These are phyloP conservation scores for Lucilia sericata DNA, from an alignment of 1,140 invertebrate genomes.

Conservation along the genomic window DNA sequence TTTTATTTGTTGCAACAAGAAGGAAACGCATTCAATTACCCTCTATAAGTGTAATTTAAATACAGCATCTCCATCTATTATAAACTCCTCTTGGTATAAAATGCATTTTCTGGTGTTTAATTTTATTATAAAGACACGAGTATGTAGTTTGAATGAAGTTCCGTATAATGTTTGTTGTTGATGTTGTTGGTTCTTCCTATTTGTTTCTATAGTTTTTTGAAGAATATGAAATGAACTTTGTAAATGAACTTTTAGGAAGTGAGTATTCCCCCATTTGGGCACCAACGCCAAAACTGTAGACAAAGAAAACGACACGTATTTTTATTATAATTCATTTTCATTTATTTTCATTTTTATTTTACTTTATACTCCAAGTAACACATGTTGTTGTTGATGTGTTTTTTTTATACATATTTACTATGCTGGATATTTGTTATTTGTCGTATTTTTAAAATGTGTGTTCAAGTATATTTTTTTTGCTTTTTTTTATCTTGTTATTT, in stretches of 20 bases:
- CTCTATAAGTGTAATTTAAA: background rate
- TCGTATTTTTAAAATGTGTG: background rate
- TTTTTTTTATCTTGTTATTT: background rate
- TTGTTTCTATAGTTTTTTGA: background rate
- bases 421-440: slow-evolving; percentile 3
- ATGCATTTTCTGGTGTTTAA: too few relatives aligned
- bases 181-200: background rate
- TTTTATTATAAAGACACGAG: too few relatives aligned
- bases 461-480: background rate
- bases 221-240: background rate
- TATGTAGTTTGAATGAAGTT: background rate
- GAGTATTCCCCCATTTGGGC: background rate
- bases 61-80: too few relatives aligned
- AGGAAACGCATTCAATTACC: background rate
- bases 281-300: slow-evolving; percentile 14
- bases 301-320: slow-evolving; percentile 5
- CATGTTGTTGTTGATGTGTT: background rate
- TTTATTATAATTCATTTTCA: slow-evolving; percentile 13
- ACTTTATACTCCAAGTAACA: too few relatives aligned
- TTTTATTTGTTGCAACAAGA: background rate
- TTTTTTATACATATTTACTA: background rate
- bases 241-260: background rate
- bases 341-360: background rate
- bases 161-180: background rate
- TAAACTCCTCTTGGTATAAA: too few relatives aligned